These are phyloP conservation scores for Phthorimaea operculella DNA, from an alignment of 1,140 invertebrate species.

Conservation along the genomic window DNA sequence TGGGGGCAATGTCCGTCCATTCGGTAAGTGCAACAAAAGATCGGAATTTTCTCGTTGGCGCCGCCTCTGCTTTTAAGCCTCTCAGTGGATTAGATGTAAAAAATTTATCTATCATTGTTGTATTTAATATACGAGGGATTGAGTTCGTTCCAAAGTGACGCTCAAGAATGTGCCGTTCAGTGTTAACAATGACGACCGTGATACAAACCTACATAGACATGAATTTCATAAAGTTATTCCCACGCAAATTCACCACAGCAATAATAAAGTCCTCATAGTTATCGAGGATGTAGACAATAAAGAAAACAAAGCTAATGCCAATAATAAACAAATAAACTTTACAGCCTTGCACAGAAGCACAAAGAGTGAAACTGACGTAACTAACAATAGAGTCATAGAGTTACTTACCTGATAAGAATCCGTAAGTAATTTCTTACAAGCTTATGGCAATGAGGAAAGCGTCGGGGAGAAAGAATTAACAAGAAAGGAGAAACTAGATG, in stretches of 20 bases:
- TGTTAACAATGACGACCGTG: background rate
- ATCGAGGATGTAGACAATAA: background rate
- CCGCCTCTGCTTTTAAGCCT: background rate
- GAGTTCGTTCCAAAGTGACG: conserved; percentile 9
- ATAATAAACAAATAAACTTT: background rate
- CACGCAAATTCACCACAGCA: background rate
- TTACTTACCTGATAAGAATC: too few species aligned
- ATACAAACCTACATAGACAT: background rate
- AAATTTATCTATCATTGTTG: conserved; percentile 18
- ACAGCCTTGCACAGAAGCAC: too few species aligned
- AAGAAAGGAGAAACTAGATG: too few species aligned
- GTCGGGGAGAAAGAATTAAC: too few species aligned
- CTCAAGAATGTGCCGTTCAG: conserved; percentile 14
- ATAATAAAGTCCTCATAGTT: background rate
- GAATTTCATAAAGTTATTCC: background rate
- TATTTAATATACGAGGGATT: conserved; percentile 19
- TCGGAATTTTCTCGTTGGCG: conserved; percentile 12
- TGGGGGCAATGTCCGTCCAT: conserved; percentile 14
- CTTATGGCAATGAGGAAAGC: too few species aligned
- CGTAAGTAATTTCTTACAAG: too few species aligned
- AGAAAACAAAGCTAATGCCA: background rate
- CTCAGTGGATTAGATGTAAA: conserved; percentile 13
- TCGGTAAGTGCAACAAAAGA: conserved; percentile 12
- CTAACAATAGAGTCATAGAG: too few species aligned
- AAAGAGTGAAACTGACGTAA: too few species aligned